Evolutionary conservation across 2,888 invertebrate genomes (phyloP).

Genomic region (Ormyrus pomaceus): DNA sequence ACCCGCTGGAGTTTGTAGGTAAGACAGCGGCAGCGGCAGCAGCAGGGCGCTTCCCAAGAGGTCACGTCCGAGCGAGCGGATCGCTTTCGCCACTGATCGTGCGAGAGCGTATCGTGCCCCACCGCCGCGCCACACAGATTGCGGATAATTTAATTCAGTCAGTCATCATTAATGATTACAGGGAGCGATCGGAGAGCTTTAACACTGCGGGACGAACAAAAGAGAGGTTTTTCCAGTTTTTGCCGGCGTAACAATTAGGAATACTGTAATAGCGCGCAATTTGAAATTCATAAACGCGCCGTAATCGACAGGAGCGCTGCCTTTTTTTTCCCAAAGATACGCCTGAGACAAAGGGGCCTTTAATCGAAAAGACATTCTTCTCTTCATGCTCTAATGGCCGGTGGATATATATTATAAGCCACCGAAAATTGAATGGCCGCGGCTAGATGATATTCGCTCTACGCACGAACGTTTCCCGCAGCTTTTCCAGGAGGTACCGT

Average conservation of each 20-base stretch:
- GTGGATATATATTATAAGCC: not conserved
- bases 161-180: slow-evolving; percentile 69
- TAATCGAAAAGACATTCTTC: slow-evolving; percentile 42
- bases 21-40: not conserved
- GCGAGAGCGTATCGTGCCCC: slow-evolving; percentile 57
- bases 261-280: slow-evolving; percentile 39
- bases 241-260: slow-evolving; percentile 39
- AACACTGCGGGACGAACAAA: not conserved
- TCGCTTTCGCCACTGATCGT: slow-evolving; percentile 61
- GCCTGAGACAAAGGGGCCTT: slow-evolving; percentile 18
- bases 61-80: slow-evolving; percentile 63
- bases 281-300: slow-evolving; percentile 44
- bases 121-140: slow-evolving; percentile 62
- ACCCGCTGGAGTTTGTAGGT: not conserved
- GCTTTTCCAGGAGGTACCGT: slow-evolving; percentile 35
- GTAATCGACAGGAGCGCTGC: no score
- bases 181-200: slow-evolving; percentile 17
- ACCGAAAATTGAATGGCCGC: slow-evolving; percentile 29
- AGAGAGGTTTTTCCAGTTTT: slow-evolving; percentile 32
- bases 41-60: slow-evolving; percentile 55
- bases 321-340: no score
- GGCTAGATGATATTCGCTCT: slow-evolving; percentile 4
- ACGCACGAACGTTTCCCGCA: slow-evolving; percentile 16
- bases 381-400: slow-evolving; percentile 14
- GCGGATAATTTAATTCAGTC: slow-evolving; percentile 73